A percentile compares a stretch with the other conserved stretches of the same genome.
Evolutionary conservation across 2,888 invertebrate genomes (phyloP).

Genomic region (Scaptomyza flava): DNA sequence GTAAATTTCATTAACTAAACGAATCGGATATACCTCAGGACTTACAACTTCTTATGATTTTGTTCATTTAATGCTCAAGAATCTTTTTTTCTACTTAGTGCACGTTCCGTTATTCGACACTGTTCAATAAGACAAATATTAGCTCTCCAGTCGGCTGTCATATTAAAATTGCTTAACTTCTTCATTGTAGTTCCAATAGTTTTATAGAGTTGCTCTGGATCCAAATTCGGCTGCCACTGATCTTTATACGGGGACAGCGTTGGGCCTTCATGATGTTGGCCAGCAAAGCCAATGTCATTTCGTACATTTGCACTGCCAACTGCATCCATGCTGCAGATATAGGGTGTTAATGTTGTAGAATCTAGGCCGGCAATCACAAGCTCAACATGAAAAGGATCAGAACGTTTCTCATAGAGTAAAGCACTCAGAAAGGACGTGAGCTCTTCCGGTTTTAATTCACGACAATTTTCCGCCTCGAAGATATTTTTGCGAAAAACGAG

Average conservation of each 20-base stretch:
- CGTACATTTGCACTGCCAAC: conserved; percentile 94
- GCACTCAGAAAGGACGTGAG: conserved; percentile 86
- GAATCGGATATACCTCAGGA: too few relatives aligned
- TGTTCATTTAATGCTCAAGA: not conserved
- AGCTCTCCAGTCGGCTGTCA: conserved; percentile 98
- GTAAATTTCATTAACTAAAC: too few relatives aligned
- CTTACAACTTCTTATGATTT: too few relatives aligned
- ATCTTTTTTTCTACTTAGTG: conserved; percentile 71
- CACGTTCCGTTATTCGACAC: conserved; percentile 94
- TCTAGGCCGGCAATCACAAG: conserved; percentile 97
- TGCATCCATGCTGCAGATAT: conserved; percentile 96
- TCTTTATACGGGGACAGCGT: conserved; percentile 98
- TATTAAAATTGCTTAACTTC: conserved; percentile 97
- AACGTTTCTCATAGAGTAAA: conserved; percentile 96
- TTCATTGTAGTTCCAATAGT: conserved; percentile 96
- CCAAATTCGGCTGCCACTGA: conserved; percentile 94
- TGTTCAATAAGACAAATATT: conserved; percentile 97
- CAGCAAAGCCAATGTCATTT: conserved; percentile 97
- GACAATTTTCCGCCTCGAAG: conserved; percentile 96
- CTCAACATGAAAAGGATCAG: conserved; percentile 98
- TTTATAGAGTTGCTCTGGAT: conserved; percentile 96
- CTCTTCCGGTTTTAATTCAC: conserved; percentile 95
- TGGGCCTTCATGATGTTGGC: conserved; percentile 92
- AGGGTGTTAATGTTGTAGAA: conserved; percentile 92
- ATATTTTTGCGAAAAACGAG: conserved; percentile 93